These are phyloP conservation scores for Spisula solida DNA, from an alignment of 2,888 invertebrate species.

Conservation along the genomic window DNA sequence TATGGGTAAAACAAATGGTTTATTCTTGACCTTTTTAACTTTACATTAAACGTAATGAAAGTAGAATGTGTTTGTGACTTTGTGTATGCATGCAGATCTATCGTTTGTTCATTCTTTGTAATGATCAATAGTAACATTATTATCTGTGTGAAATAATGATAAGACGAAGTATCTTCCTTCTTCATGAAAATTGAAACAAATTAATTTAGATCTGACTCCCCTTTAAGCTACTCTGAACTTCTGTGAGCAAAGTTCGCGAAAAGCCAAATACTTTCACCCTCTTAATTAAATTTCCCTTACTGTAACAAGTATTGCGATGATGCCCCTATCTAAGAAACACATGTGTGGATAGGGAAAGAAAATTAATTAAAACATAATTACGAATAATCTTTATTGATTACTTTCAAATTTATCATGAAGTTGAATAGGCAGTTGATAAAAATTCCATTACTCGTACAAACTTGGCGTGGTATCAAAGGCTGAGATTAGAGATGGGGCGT, in stretches of 20 bases:
- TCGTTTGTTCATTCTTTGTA: too few relatives aligned
- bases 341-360: constrained; percentile 43
- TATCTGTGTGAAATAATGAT: background rate
- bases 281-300: constrained; percentile 15
- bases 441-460: constrained; percentile 32
- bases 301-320: constrained; percentile 4
- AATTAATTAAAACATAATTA: constrained; percentile 58
- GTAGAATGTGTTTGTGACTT: too few relatives aligned
- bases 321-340: constrained; percentile 38
- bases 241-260: constrained; percentile 10
- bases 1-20: too few relatives aligned
- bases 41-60: too few relatives aligned
- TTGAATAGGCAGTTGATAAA: constrained; percentile 23
- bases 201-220: background rate
- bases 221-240: constrained; percentile 1
- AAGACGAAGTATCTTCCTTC: background rate
- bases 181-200: background rate
- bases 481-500: constrained; percentile 13
- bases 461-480: background rate
- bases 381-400: constrained; percentile 49
- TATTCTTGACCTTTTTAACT: too few relatives aligned
- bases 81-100: too few relatives aligned
- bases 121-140: background rate
- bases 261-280: constrained; percentile 8
- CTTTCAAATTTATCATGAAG: constrained; percentile 41